These are phyloP conservation scores for Augochlorella aurata DNA, from an alignment of 2,888 invertebrate genomes.

Conservation along the genomic window DNA sequence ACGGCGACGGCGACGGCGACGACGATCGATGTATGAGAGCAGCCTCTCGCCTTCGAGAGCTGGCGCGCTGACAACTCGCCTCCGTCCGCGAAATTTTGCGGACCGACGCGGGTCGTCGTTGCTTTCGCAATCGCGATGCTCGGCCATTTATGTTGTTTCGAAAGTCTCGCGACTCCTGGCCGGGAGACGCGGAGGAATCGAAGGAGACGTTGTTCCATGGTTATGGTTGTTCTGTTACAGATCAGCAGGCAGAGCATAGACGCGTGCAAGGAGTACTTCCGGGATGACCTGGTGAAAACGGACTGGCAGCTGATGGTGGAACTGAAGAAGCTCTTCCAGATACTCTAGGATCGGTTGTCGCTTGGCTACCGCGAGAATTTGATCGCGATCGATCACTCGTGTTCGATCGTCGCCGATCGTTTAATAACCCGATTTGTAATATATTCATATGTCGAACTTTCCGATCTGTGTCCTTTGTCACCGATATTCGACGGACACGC, in stretches of 20 bases:
- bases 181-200: too few species aligned
- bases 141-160: too few species aligned
- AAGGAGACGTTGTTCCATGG: background rate
- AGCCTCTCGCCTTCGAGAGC: background rate
- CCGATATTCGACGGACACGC: constrained; percentile 30
- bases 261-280: constrained; percentile 99
- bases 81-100: background rate
- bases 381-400: too few species aligned
- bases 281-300: constrained; percentile 97
- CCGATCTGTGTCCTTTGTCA: constrained; percentile 39
- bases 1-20: constrained; percentile 5
- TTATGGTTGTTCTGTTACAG: constrained; percentile 84
- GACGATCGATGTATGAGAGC: constrained; percentile 5
- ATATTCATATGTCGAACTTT: constrained; percentile 39
- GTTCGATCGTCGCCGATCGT: constrained; percentile 30
- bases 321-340: constrained; percentile 98
- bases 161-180: too few species aligned
- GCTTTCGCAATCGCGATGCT: background rate
- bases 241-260: constrained; percentile 99
- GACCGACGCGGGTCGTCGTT: background rate
- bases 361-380: constrained; percentile 23
- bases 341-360: constrained; percentile 86
- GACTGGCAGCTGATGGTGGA: constrained; percentile 99
- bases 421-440: constrained; percentile 44
- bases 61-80: background rate